A percentile compares a stretch with the other conserved stretches of the same genome.
Evolutionary conservation across 2,113 vertebrate genomes (phyloP).

Genomic region (Callithrix jacchus): DNA sequence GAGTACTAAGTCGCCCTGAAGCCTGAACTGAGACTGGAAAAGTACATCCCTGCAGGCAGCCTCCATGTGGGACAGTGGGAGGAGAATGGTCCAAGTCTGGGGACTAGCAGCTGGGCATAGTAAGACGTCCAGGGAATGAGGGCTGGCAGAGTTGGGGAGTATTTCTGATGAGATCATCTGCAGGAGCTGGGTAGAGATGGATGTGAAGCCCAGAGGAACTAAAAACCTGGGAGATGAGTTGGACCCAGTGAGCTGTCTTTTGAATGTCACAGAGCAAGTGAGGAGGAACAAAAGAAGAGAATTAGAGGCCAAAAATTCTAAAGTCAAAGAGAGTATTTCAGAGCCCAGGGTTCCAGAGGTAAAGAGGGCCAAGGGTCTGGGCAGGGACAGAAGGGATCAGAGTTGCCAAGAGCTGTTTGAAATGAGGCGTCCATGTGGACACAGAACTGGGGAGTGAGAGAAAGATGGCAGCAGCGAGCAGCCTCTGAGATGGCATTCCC

Average conservation of each 20-base stretch:
- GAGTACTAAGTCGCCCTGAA: background rate
- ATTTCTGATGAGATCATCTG: background rate
- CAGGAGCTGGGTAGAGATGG: background rate
- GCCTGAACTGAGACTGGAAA: background rate
- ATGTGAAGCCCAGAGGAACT: background rate
- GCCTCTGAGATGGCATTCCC: background rate
- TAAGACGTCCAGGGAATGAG: background rate
- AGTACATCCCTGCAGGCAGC: background rate
- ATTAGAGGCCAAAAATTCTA: background rate
- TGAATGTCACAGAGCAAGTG: background rate
- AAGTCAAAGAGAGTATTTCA: background rate
- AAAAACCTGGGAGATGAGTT: background rate
- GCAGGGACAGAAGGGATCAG: background rate
- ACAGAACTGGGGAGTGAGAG: background rate
- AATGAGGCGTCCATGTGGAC: background rate
- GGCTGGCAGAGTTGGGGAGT: background rate
- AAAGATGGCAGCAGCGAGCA: rapidly evolving
- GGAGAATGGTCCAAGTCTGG: background rate
- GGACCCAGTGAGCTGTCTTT: background rate
- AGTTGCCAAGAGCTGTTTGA: background rate
- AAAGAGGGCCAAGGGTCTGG: background rate
- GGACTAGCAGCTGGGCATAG: background rate
- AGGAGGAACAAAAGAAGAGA: background rate
- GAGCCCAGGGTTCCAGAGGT: background rate
- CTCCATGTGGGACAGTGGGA: rapidly evolving